Evolutionary conservation across 2,113 vertebrate genomes (phyloP).

Genomic region (Pterocles burchelli): DNA sequence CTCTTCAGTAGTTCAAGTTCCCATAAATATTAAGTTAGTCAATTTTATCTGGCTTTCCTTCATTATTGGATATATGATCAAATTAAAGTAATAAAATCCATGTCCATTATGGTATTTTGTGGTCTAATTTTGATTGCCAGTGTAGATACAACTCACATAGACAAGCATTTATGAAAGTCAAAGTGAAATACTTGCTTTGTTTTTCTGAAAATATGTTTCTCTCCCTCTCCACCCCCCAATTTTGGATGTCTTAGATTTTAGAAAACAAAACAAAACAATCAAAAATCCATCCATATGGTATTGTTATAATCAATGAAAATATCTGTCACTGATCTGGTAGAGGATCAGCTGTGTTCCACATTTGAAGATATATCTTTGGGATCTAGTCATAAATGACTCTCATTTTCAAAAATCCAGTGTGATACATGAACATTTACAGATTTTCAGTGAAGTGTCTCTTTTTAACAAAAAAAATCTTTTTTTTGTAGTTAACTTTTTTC

Average conservation of each 20-base stretch:
- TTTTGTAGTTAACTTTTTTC: neutral
- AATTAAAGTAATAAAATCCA: slow-evolving; percentile 70
- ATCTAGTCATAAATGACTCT: neutral
- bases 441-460: neutral
- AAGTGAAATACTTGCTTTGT: slow-evolving; percentile 20
- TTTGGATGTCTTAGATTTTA: neutral
- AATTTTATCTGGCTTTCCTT: slow-evolving; percentile 67
- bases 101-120: slow-evolving; percentile 68
- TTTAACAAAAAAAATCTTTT: too few species aligned
- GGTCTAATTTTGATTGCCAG: slow-evolving; percentile 66
- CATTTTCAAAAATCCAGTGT: neutral
- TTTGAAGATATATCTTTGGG: neutral
- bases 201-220: slow-evolving; percentile 1
- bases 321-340: neutral
- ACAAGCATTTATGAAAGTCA: slow-evolving; percentile 26
- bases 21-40: slow-evolving; percentile 71
- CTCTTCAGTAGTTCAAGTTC: slow-evolving; percentile 70
- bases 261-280: neutral
- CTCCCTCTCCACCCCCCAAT: accelerated
- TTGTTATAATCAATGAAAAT: slow-evolving; percentile 12
- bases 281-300: neutral
- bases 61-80: slow-evolving; percentile 67
- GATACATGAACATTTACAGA: neutral
- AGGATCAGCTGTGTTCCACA: neutral
- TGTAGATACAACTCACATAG: slow-evolving; percentile 31